Conservation (phyloP, 2,888 invertebrate species). For the Agrilus biguttatus region DNA sequence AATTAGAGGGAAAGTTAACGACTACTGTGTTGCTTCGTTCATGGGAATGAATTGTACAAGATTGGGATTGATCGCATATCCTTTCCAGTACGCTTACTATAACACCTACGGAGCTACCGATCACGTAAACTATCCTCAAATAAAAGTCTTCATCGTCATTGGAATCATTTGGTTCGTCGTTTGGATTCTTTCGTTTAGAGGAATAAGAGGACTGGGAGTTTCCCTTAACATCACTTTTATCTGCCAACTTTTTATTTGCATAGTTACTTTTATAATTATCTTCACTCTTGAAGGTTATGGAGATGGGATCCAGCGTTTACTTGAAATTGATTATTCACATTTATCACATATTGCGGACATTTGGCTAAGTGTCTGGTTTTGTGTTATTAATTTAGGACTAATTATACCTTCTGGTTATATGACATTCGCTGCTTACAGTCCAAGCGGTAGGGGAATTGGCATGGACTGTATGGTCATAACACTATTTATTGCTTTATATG, state of each 20-base stretch:
- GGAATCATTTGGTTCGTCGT: constrained; percentile 12
- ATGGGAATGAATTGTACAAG: constrained; percentile 1
- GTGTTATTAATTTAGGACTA: constrained; percentile 9
- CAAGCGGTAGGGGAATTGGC: constrained; percentile 3
- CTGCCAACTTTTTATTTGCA: constrained; percentile 6
- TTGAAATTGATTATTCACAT: constrained; percentile 4
- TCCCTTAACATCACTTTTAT: constrained; percentile 6
- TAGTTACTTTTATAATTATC: constrained; percentile 8
- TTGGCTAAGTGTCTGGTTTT: constrained; percentile 1
- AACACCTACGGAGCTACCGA: constrained; percentile 5
- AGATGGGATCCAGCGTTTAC: constrained; percentile 6
- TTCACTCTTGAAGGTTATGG: constrained; percentile 7
- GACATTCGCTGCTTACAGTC: constrained; percentile 13
- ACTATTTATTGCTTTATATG: not conserved
- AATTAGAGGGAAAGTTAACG: constrained; percentile 2
- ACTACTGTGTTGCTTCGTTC: not conserved
- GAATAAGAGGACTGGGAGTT: not conserved
- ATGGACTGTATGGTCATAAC: constrained; percentile 4
- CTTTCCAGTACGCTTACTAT: constrained; percentile 10
- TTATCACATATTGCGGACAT: constrained; percentile 2
- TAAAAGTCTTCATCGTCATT: constrained; percentile 9
- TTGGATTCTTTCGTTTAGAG: constrained; percentile 7
- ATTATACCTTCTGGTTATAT: constrained; percentile 14
- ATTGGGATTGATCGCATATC: constrained; percentile 6
- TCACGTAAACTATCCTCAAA: constrained; percentile 8